Evolutionary conservation across 2,888 invertebrate species (phyloP), one percentile per base, ranked within the genome.

Genomic region (Ectemnius lituratus): DNA sequence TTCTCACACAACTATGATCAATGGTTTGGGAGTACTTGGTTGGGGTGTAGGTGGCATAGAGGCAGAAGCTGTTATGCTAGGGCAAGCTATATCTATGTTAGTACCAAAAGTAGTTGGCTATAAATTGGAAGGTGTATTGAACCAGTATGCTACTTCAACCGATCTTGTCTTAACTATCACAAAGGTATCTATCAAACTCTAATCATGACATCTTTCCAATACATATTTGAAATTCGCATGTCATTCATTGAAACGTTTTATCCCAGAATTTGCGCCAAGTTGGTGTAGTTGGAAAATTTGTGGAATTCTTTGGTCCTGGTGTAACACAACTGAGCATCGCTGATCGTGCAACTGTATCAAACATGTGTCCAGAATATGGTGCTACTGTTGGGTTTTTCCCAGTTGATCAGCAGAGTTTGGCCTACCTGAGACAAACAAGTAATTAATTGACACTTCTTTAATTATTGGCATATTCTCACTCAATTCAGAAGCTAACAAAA

Each of bases 1-100:
- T 93, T 98, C 98, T 0, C 99, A 99, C 88, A 99, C 99, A 1
- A 99, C 99, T 14, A 99, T 99, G 99, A 98, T 99, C 80, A 98
- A 98, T 88, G 99, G 99, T 0, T 93, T 99, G 3, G 99, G 99
- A 0, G 96, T 99, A 1, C 94, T 99, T 4, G 99, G 99, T 1
- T 99, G 99, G 99, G 98, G 98, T 76, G 97, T 97, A 18, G 97
- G 97, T 58, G 97, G 96, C 93, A 99, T 99, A 83, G 99, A 99
- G 93, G 99, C 99, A 0, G 99, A 99, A 90, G 99, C 99, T 2
- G 99, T 99, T 57, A 99, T 99, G 99, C 91, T 99, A 86, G 99
- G 99, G 0, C 99, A 99, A 90, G 95, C 99, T 0, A 98, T 99
- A 87, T 97, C 97, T 70, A 99, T 99, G 98, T 92, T 99, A 80